Conservation (phyloP, 1,140 invertebrate genomes). For the Drosophila auraria region DNA sequence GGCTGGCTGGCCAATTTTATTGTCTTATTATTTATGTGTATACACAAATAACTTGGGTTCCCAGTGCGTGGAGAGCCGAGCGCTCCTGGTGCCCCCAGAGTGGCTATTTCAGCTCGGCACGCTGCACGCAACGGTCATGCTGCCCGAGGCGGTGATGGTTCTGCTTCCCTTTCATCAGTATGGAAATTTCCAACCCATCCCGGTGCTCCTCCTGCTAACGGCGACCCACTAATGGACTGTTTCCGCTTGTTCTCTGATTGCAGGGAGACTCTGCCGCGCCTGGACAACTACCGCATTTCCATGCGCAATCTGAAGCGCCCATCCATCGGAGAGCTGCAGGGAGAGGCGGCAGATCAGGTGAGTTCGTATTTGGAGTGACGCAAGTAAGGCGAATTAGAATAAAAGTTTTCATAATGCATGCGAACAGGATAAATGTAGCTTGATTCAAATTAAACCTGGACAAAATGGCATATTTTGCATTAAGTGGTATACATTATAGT, state of each 20-base stretch:
- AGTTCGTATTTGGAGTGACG: conserved; percentile 23
- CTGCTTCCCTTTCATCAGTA: conserved; percentile 71
- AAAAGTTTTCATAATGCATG: conserved; percentile 33
- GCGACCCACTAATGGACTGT: conserved; percentile 15
- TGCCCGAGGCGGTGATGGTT: conserved; percentile 66
- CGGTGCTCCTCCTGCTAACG: neutral
- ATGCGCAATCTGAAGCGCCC: conserved; percentile 90
- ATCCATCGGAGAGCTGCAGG: conserved; percentile 90
- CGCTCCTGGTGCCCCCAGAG: conserved; percentile 30
- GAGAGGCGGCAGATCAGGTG: conserved; percentile 85
- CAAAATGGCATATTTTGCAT: neutral
- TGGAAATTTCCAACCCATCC: conserved; percentile 9
- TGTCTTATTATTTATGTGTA: conserved; percentile 54
- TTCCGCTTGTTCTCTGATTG: conserved; percentile 42
- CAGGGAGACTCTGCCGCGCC: conserved; percentile 88
- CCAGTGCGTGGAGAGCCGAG: conserved; percentile 32
- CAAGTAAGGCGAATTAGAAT: neutral
- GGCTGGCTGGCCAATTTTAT: conserved; percentile 34
- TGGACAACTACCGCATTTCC: conserved; percentile 96
- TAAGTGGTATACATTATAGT: neutral
- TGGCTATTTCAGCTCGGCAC: conserved; percentile 61
- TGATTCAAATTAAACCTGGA: neutral
- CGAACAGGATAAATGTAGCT: neutral
- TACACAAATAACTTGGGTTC: conserved; percentile 43
- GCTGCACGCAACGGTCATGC: conserved; percentile 68